Evolutionary conservation across 2,113 vertebrate genomes (phyloP), one percentile per base, ranked within the genome.

Genomic region (Oncorhynchus keta): DNA sequence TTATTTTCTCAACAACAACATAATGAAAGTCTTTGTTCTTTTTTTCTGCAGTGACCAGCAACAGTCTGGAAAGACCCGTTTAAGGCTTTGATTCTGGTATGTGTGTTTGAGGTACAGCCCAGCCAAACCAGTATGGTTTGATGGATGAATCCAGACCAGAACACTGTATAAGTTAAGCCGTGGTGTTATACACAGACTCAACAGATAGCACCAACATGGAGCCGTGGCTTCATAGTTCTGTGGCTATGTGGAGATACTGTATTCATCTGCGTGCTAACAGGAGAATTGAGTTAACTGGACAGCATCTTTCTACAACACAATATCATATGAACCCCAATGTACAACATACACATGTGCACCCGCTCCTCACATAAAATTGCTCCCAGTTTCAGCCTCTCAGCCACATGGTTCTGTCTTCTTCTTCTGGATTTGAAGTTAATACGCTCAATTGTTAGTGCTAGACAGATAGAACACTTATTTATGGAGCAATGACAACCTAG

Each of bases 41-140:
- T 59, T 81, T 78, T 77, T 77, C 78, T 83, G 79, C 84, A 90
- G 83, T 85, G 84, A 87, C 86, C 86, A 90, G 82, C 90, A 92
- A 91, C 89, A 91, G 90, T 92, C 92, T 91, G 89, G 84, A 75
- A 81, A 68, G 82, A 90, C 83, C 86, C 90, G 87, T 88, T 91
- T 93, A 94, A 94, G 92, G 92, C 93, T 89, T 93, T 86, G 84
- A 86, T 84, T 91, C 81, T 87, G 86, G 74, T 83, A 66, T 85
- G 71, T 80, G 77, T 80, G 72, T 89, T 83, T 90, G 86, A 89
- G 86, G 87, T 93, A 82, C 87, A 91, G 87, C 5, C 77, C 79
- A 79, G 77, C 80, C 86, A 91, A 87, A 8, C 77, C 79, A 78
- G 77, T 84, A 4, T 14, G 20, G 39, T 24, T 48, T 48, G 20